phyloP scores from a whole-genome alignment of 2,888 invertebrate species.

The Taenaris catops region DNA sequence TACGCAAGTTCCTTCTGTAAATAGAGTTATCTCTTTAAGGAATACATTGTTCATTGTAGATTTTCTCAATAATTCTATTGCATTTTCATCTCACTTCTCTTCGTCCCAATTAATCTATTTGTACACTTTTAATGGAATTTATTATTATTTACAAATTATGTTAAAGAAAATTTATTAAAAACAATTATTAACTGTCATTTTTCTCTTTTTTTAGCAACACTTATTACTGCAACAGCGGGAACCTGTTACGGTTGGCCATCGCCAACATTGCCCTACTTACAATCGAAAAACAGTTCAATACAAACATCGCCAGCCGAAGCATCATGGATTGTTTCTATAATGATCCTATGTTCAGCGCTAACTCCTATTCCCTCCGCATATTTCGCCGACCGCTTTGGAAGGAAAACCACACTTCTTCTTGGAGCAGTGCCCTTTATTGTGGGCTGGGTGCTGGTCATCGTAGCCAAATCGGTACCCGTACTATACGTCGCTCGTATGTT shows the following conservation, averaged over 20 bases:
- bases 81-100: too few species aligned
- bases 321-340: constrained; percentile 83
- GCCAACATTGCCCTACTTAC: constrained; percentile 76
- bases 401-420: constrained; percentile 82
- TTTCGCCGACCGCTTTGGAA: constrained; percentile 82
- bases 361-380: constrained; percentile 82
- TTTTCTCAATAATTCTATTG: too few species aligned
- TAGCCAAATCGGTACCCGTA: constrained; percentile 73
- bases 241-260: constrained; percentile 82
- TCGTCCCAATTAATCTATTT: too few species aligned
- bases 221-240: constrained; percentile 75
- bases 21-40: neutral
- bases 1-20: constrained; percentile 19
- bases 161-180: too few species aligned
- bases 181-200: constrained; percentile 7
- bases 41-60: constrained; percentile 1
- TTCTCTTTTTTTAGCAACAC: constrained; percentile 63
- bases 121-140: too few species aligned
- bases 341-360: constrained; percentile 82
- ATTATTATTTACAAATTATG: too few species aligned
- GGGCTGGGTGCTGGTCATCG: constrained; percentile 82
- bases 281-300: constrained; percentile 62
- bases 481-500: constrained; percentile 82
- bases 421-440: constrained; percentile 81
- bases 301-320: constrained; percentile 70